Base-by-base conservation (phyloP, 1,140 invertebrate species). In the Brachionus rubens region DNA sequence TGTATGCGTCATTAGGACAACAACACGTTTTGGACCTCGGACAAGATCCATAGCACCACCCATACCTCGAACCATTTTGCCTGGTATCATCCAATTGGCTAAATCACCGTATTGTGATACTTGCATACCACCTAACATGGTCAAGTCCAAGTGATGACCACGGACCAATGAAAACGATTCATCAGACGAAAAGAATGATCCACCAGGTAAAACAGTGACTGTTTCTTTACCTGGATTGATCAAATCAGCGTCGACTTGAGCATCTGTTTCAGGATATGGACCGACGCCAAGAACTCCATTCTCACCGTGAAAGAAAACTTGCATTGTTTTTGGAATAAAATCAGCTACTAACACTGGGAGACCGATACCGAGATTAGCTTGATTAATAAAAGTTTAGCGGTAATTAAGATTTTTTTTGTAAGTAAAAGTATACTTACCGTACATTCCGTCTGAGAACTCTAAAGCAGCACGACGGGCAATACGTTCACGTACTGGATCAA, bases 371-470 rank as follows among this genome's bases (percentile, higher is more conserved):
- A 78, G 47, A 75, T 77, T 78, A 12, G 54, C 54, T 59, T 50
- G 9, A 10, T 24, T 21, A 43, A 19, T 12, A 21, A 33, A 16
- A 2, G 24, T 9, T 19, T 30, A 65, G 21, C 33, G 6, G 1
- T 30, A 6, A 24, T 14, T 10, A 56, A n/a, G 14, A 28, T 28
- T 4, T 6, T 26, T 36, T 36, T 36, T 36, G 33, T 5, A 36
- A 36, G 3, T 9, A 3, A 52, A 91, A 3, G 21, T 52, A 24
- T 28, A 59, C 54, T 36, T 40, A 89, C 92, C 93, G 87, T 96
- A 94, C 93, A 98, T 98, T 81, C 96, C 96, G 87, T 99, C 90
- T 82, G 90, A 89, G 80, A 99, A 98, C 86, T 99, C 96, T 21
- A 95, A 82, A 43, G 96, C 96, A 77, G 92, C 96, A 82, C 96